These are phyloP conservation scores for Molorchus minor DNA, from an alignment of 2,888 invertebrate genomes.

Conservation along the genomic window DNA sequence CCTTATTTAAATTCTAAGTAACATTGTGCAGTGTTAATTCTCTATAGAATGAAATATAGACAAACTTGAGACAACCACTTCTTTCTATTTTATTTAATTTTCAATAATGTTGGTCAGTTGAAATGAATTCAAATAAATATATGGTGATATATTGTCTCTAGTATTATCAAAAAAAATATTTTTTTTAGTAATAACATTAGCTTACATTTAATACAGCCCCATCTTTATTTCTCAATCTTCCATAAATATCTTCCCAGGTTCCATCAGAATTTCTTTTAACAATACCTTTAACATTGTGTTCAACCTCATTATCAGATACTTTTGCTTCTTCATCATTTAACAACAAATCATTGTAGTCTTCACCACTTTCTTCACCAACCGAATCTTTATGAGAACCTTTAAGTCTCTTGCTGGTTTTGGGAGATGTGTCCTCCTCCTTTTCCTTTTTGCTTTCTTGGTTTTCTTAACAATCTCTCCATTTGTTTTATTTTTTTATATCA, in stretches of 20 bases:
- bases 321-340: conserved; percentile 32
- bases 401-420: no score
- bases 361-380: conserved; percentile 8
- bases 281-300: conserved; percentile 34
- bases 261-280: conserved; percentile 48
- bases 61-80: no score
- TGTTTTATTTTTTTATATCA: neutral
- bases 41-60: no score
- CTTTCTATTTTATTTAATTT: no score
- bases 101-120: no score
- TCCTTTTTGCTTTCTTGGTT: conserved; percentile 15
- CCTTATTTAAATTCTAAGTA: no score
- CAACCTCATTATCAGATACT: conserved; percentile 35
- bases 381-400: neutral
- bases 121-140: no score
- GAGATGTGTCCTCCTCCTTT: no score
- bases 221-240: conserved; percentile 80
- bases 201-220: conserved; percentile 78
- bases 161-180: neutral
- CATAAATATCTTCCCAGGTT: conserved; percentile 93
- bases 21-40: no score
- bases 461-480: conserved; percentile 11
- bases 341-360: neutral
- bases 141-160: no score
- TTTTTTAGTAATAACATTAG: conserved; percentile 16